A percentile compares a stretch with the other conserved stretches of the same genome.
Evolutionary conservation across 2,888 invertebrate species (phyloP).

Genomic region (Aspidiotus rigidus): DNA sequence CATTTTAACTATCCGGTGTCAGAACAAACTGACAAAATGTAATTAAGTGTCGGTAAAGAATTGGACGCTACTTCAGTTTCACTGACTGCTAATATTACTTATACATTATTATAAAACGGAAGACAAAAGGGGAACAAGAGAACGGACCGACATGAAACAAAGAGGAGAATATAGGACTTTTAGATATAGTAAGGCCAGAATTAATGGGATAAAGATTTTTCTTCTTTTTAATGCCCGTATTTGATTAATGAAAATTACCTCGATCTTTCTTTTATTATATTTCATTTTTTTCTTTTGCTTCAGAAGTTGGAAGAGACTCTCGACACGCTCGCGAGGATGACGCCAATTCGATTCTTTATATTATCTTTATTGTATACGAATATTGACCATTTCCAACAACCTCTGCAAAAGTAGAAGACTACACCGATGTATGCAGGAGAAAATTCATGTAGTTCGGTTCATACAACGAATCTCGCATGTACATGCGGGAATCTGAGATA

Average conservation of each 20-base stretch:
- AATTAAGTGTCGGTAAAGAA: constrained; percentile 31
- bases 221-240: neutral
- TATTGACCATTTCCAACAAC: too few species aligned
- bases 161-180: neutral
- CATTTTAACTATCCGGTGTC: constrained; percentile 33
- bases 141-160: neutral
- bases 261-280: neutral
- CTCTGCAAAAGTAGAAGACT: too few species aligned
- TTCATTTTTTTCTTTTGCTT: neutral
- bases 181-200: too few species aligned
- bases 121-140: neutral
- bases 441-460: too few species aligned
- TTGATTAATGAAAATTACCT: constrained; percentile 5
- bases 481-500: too few species aligned
- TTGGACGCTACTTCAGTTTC: constrained; percentile 31
- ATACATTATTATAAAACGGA: neutral
- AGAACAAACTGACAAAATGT: constrained; percentile 33
- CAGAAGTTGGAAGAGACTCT: neutral
- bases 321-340: too few species aligned
- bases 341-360: too few species aligned
- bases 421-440: too few species aligned
- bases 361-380: too few species aligned
- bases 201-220: neutral
- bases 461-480: too few species aligned
- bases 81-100: constrained; percentile 25